These are phyloP conservation scores for Odontophorus gujanensis DNA, from an alignment of 2,113 vertebrate genomes.

Conservation along the genomic window DNA sequence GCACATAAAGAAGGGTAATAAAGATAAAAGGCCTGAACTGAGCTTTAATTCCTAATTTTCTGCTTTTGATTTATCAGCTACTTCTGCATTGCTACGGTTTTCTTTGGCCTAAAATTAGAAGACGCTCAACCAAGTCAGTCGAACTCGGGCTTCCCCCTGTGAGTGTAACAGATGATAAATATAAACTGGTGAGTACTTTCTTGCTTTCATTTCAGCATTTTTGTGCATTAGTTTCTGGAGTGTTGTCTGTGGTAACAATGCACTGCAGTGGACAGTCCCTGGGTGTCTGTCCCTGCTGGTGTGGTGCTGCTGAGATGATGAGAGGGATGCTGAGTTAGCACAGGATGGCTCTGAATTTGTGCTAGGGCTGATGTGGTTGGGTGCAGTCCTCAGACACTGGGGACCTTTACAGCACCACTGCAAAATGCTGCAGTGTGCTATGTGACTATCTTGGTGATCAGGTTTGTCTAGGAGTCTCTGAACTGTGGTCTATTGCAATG, in stretches of 20 bases:
- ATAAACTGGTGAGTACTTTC: not conserved
- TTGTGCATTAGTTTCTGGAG: not conserved
- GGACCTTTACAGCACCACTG: not conserved
- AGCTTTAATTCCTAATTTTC: conserved; percentile 58
- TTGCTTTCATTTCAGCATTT: not conserved
- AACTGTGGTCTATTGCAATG: not conserved
- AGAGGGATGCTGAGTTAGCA: not conserved
- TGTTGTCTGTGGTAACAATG: not conserved
- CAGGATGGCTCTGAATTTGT: not conserved
- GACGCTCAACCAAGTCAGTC: not conserved
- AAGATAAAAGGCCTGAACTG: conserved; percentile 53
- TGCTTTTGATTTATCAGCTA: conserved; percentile 62
- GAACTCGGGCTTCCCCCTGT: not conserved
- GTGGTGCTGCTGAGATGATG: not conserved
- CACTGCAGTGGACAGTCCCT: not conserved
- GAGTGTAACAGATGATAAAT: not conserved
- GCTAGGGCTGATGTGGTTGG: not conserved
- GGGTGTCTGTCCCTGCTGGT: not conserved
- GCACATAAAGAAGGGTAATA: conserved; percentile 47
- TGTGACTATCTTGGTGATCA: not conserved
- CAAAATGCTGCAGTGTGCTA: not conserved
- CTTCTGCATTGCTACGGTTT: conserved; percentile 29
- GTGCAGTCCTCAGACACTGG: not conserved
- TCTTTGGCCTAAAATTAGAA: conserved; percentile 45
- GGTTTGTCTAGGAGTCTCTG: not conserved